A percentile compares a stretch with the other conserved stretches of the same genome.
These are phyloP conservation scores for Sylvilagus bachmani DNA, from an alignment of 2,113 vertebrate genomes.

Conservation along the genomic window DNA sequence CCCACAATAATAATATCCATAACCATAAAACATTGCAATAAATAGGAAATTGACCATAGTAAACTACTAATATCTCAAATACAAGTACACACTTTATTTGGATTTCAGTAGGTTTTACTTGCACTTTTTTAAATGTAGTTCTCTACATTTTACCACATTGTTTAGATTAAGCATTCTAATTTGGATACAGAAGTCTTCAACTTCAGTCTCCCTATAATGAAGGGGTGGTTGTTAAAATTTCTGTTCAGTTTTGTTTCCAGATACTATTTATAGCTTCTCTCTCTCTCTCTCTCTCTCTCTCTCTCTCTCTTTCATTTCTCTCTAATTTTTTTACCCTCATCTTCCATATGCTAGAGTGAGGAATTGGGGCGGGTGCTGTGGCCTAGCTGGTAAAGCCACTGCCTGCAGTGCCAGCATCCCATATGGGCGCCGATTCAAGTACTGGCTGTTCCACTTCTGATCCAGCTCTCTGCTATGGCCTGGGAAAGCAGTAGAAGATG, in stretches of 20 bases:
- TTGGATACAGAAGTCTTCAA: neutral
- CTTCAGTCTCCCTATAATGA: neutral
- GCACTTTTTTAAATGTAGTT: neutral
- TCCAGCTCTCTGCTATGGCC: too few species aligned
- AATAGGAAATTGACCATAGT: neutral
- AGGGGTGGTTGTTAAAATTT: neutral
- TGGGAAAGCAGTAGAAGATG: too few species aligned
- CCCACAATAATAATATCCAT: neutral
- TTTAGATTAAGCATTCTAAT: neutral
- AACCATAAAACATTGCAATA: neutral
- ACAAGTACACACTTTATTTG: neutral
- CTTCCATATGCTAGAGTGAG: neutral
- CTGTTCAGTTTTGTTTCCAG: neutral
- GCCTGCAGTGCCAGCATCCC: too few species aligned
- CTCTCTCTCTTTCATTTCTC: neutral
- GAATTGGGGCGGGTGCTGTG: neutral
- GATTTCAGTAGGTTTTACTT: neutral
- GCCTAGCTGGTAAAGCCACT: too few species aligned
- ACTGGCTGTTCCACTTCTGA: too few species aligned
- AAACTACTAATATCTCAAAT: conserved; percentile 29
- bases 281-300: too few species aligned
- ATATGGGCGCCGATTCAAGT: too few species aligned
- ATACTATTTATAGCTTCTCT: neutral
- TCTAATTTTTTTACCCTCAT: neutral
- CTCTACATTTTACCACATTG: neutral